These are phyloP conservation scores for Peribatodes rhomboidaria DNA, from an alignment of 2,888 invertebrate species.

Conservation along the genomic window DNA sequence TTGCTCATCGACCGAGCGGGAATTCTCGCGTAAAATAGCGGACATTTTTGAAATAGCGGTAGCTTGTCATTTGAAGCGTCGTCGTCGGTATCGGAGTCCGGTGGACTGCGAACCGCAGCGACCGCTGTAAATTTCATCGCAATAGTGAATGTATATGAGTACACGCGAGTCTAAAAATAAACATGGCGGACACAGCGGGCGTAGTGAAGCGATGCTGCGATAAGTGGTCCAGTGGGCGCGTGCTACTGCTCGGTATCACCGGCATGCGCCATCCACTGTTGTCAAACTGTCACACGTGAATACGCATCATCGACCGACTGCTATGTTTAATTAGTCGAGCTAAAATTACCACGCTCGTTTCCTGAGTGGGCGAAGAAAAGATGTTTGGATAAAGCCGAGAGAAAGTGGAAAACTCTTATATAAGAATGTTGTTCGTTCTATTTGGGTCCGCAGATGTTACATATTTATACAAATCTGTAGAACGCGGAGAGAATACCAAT, in stretches of 20 bases:
- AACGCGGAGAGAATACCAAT: slow-evolving; percentile 28
- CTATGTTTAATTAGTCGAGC: slow-evolving; percentile 68
- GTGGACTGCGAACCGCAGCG: slow-evolving; percentile 66
- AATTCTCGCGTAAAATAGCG: slow-evolving; percentile 77
- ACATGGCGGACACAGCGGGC: slow-evolving; percentile 75
- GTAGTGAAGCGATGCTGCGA: slow-evolving; percentile 79
- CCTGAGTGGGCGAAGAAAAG: slow-evolving; percentile 54
- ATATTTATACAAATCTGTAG: slow-evolving; percentile 34
- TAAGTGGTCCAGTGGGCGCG: slow-evolving; percentile 72
- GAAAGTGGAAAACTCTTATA: slow-evolving; percentile 31
- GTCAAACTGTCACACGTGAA: slow-evolving; percentile 71
- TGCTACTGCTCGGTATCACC: slow-evolving; percentile 50
- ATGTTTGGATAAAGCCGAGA: slow-evolving; percentile 29
- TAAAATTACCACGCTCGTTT: slow-evolving; percentile 61
- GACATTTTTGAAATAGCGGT: slow-evolving; percentile 80
- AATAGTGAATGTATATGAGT: slow-evolving; percentile 73
- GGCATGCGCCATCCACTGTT: slow-evolving; percentile 61
- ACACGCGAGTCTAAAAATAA: slow-evolving; percentile 82
- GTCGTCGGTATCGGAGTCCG: slow-evolving; percentile 68
- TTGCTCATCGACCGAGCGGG: slow-evolving; percentile 71
- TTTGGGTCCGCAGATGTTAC: slow-evolving; percentile 34
- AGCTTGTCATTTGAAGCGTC: slow-evolving; percentile 76
- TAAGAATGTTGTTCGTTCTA: slow-evolving; percentile 38
- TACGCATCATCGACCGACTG: slow-evolving; percentile 57
- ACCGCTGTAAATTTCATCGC: slow-evolving; percentile 81